Conservation (phyloP, 2,797 vertebrate species). For the Gallinago solitaria region DNA sequence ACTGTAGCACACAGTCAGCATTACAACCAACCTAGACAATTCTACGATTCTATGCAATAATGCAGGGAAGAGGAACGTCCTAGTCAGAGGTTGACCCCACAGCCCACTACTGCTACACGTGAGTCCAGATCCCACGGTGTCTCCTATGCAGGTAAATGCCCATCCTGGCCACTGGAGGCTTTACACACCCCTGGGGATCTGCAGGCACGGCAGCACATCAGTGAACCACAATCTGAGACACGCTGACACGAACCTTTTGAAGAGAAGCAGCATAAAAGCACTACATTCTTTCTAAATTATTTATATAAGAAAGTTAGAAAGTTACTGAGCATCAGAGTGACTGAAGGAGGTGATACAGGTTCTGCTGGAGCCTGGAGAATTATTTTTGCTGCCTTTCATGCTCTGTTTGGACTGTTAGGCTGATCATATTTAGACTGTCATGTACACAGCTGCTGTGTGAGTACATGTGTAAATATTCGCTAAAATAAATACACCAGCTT, state of each 20-base stretch:
- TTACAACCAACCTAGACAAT: background rate
- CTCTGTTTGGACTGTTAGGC: background rate
- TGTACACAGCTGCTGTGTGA: background rate
- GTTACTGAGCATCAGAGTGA: background rate
- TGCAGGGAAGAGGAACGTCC: background rate
- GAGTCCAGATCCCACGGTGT: fast-evolving
- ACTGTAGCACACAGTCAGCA: background rate
- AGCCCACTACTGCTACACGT: fast-evolving
- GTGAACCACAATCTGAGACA: background rate
- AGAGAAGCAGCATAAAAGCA: background rate
- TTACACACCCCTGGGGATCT: background rate
- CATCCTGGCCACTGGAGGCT: fast-evolving
- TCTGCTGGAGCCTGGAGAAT: background rate
- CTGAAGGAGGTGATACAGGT: background rate
- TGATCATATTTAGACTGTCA: background rate
- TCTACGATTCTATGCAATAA: background rate
- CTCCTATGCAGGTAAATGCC: background rate
- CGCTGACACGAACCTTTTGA: background rate
- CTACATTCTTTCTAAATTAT: background rate
- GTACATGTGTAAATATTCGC: background rate
- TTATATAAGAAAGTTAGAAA: background rate
- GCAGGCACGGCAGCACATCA: fast-evolving
- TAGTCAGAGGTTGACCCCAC: background rate
- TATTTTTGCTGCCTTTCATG: background rate
- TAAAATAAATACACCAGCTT: background rate